phyloP scores from a whole-genome alignment of 2,797 vertebrate genomes.

The Cyclura pinguis region DNA sequence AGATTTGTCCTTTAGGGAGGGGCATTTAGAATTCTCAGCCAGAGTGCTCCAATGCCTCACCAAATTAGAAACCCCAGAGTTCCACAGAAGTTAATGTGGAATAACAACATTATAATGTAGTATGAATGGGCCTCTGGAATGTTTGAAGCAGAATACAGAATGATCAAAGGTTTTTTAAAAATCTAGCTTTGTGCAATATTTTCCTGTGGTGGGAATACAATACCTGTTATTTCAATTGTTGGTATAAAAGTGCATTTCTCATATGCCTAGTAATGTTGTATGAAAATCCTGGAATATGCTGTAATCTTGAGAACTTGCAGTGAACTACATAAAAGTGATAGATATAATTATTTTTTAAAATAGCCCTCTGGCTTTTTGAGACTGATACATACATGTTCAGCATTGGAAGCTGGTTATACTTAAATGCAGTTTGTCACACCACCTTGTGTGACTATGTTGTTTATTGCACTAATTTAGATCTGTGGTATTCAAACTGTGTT shows the following conservation, averaged over 20 bases:
- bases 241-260: not conserved
- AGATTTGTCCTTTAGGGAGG: too few relatives aligned
- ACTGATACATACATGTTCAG: not conserved
- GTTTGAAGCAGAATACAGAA: not conserved
- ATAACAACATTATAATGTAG: too few relatives aligned
- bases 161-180: too few relatives aligned
- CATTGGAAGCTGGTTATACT: not conserved
- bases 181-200: not conserved
- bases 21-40: too few relatives aligned
- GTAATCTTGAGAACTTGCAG: not conserved
- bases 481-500: not conserved
- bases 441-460: not conserved
- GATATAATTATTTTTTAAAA: not conserved
- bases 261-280: too few relatives aligned
- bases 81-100: too few relatives aligned
- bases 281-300: too few relatives aligned
- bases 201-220: not conserved
- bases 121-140: too few relatives aligned
- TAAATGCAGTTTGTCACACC: not conserved
- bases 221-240: not conserved
- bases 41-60: too few relatives aligned
- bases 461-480: not conserved
- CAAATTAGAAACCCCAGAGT: too few relatives aligned
- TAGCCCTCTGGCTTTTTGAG: not conserved
- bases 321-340: not conserved